These are phyloP conservation scores for Plutella xylostella DNA, from an alignment of 2,888 invertebrate species.

Conservation along the genomic window DNA sequence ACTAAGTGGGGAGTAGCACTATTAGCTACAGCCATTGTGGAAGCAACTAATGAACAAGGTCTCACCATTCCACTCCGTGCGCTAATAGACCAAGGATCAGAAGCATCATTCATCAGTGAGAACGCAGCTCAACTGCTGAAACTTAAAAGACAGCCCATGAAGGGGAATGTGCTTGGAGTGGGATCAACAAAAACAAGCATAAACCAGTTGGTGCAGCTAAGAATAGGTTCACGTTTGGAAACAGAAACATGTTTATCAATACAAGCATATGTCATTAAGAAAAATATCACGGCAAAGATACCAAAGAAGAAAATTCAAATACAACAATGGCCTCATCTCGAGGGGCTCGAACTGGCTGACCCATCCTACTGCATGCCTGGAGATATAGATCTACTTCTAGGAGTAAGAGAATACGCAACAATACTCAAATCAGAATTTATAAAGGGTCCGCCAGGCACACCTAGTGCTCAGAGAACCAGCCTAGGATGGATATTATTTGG, in stretches of 20 bases:
- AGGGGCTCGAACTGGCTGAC: slow-evolving; percentile 18
- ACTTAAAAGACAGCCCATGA: slow-evolving; percentile 3
- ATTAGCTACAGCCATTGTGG: slow-evolving; percentile 21
- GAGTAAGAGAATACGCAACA: slow-evolving; percentile 18
- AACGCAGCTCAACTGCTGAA: slow-evolving; percentile 3
- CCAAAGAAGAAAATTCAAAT: slow-evolving; percentile 1
- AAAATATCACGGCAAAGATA: slow-evolving; percentile 8
- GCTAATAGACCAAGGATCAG: slow-evolving; percentile 21
- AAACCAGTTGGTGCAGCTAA: slow-evolving; percentile 15
- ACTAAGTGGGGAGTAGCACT: slow-evolving; percentile 12
- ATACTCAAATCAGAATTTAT: slow-evolving; percentile 16
- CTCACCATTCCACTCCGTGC: slow-evolving; percentile 16
- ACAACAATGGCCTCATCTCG: slow-evolving; percentile 14
- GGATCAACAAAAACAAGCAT: slow-evolving; percentile 15
- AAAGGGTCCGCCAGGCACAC: slow-evolving; percentile 18
- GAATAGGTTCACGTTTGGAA: slow-evolving; percentile 15
- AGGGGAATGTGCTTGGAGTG: slow-evolving; percentile 16
- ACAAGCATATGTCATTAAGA: slow-evolving; percentile 18
- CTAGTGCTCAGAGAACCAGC: slow-evolving; percentile 4
- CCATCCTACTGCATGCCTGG: slow-evolving; percentile 16
- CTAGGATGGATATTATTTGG: slow-evolving; percentile 15
- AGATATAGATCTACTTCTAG: slow-evolving; percentile 15
- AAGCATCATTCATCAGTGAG: slow-evolving; percentile 13
- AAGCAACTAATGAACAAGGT: slow-evolving; percentile 14
- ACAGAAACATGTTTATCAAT: background rate